Evolutionary conservation across 2,888 invertebrate species (phyloP).

Genomic region (Hoplodrina blanda): DNA sequence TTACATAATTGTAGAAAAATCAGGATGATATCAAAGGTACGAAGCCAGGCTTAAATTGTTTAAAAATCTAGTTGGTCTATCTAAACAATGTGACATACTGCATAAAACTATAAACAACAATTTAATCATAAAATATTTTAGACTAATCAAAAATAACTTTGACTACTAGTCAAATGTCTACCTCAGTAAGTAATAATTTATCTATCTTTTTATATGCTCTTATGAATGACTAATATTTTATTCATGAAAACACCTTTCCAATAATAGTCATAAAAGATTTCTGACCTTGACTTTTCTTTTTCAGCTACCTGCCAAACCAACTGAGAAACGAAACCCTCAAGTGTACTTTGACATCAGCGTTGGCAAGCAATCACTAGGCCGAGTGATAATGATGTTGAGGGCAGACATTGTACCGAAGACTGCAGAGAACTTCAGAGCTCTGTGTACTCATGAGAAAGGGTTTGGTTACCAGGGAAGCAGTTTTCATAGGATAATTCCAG

Average conservation of each 20-base stretch:
- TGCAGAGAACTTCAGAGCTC: slow-evolving; percentile 97
- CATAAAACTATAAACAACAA: background rate
- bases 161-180: no score
- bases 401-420: slow-evolving; percentile 98
- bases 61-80: background rate
- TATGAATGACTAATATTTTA: no score
- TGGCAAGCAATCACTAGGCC: slow-evolving; percentile 96
- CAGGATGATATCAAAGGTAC: no score
- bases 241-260: no score
- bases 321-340: slow-evolving; percentile 94
- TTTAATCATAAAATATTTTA: slow-evolving; percentile 6
- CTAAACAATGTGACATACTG: background rate
- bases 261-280: background rate
- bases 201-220: no score
- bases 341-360: slow-evolving; percentile 99
- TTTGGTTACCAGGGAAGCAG: slow-evolving; percentile 98
- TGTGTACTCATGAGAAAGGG: slow-evolving; percentile 99
- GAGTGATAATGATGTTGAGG: slow-evolving; percentile 97
- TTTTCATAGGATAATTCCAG: slow-evolving; percentile 99
- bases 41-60: no score
- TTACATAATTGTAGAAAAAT: no score
- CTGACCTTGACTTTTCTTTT: slow-evolving; percentile 42
- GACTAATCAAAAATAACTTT: no score
- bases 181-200: no score
- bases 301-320: slow-evolving; percentile 79